Evolutionary conservation across 2,113 vertebrate genomes (phyloP).

Genomic region (Tragelaphus strepsiceros): DNA sequence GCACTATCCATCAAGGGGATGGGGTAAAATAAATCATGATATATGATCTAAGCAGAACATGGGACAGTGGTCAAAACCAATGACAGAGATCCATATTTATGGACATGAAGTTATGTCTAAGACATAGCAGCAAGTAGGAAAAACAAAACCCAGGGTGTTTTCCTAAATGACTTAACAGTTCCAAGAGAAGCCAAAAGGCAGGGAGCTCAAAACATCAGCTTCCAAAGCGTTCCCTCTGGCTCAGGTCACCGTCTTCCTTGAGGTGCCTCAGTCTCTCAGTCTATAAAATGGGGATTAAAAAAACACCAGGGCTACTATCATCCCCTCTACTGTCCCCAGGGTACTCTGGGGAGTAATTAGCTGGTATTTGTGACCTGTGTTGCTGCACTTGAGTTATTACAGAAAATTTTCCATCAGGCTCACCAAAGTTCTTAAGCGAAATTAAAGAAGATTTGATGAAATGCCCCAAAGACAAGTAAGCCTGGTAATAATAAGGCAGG

Average conservation of each 20-base stretch:
- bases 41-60: neutral
- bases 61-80: neutral
- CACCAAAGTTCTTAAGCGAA: conserved; percentile 72
- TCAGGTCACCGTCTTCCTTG: neutral
- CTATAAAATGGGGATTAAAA: conserved; percentile 24
- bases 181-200: neutral
- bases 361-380: neutral
- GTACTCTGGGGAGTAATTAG: conserved; percentile 13
- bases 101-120: neutral
- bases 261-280: neutral
- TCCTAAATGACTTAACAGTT: neutral
- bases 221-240: neutral
- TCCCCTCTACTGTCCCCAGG: neutral
- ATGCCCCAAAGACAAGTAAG: conserved; percentile 74
- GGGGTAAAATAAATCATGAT: neutral
- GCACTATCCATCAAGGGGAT: neutral
- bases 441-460: conserved; percentile 76
- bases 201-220: neutral
- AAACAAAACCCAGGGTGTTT: neutral
- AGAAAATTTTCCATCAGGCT: conserved; percentile 49
- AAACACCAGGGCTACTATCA: neutral
- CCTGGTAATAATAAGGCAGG: conserved; percentile 62
- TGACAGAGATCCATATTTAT: neutral
- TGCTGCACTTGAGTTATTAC: neutral
- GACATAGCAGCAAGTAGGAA: neutral